These are phyloP conservation scores for Panorpa germanica DNA, from an alignment of 2,888 invertebrate species.

Conservation along the genomic window DNA sequence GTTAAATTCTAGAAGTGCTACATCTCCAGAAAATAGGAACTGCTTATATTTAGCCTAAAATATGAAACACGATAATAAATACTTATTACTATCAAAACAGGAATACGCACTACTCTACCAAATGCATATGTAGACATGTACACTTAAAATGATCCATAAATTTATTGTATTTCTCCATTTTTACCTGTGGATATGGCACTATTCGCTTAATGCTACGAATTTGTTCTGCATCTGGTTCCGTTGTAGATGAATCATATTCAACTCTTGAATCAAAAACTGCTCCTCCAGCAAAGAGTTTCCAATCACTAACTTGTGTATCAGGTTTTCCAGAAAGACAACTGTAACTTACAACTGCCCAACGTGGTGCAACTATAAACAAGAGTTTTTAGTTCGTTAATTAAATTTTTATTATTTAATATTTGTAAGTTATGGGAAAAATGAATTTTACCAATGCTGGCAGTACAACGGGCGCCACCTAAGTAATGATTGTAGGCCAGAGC, in stretches of 20 bases:
- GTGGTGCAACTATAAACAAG: conserved; percentile 22
- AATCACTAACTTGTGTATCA: conserved; percentile 16
- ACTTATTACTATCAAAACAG: conserved; percentile 5
- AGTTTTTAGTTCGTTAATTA: no score
- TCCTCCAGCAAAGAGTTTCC: conserved; percentile 21
- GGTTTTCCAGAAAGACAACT: conserved; percentile 21
- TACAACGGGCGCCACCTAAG: conserved; percentile 25
- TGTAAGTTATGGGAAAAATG: background rate
- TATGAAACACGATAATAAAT: conserved; percentile 2
- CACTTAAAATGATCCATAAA: no score
- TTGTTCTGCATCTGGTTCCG: conserved; percentile 8
- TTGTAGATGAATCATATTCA: conserved; percentile 6
- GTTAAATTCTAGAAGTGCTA: conserved; percentile 31
- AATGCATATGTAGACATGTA: background rate
- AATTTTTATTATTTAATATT: no score
- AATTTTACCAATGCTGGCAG: conserved; percentile 19
- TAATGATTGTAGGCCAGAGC: conserved; percentile 27
- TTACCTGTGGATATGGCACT: conserved; percentile 32
- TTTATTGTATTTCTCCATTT: conserved; percentile 5
- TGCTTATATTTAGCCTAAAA: conserved; percentile 31
- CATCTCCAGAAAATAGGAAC: conserved; percentile 34
- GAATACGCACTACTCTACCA: background rate
- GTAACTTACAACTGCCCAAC: conserved; percentile 29
- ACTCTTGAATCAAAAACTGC: conserved; percentile 11
- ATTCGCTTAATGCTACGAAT: conserved; percentile 22